Conservation (phyloP, 2,797 vertebrate genomes). For the Scleropages formosus region DNA sequence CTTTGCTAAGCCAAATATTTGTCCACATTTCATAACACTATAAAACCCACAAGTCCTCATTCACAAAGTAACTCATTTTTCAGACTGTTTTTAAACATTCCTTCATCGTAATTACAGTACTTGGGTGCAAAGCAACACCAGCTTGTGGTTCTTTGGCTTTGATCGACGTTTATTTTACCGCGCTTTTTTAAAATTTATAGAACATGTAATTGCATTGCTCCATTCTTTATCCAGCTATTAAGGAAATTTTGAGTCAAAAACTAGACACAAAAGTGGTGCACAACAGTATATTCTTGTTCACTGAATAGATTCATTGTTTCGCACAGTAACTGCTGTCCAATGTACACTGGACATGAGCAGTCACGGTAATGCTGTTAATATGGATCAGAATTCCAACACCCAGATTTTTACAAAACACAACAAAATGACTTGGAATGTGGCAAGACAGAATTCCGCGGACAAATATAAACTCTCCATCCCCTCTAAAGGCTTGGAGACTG, state of each 20-base stretch:
- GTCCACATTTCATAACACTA: background rate
- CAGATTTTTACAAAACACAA: constrained; percentile 52
- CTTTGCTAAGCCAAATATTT: constrained; percentile 8
- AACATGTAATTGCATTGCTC: constrained; percentile 45
- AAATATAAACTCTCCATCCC: constrained; percentile 37
- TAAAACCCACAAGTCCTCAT: background rate
- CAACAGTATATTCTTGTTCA: constrained; percentile 49
- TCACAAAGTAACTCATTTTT: background rate
- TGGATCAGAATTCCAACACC: constrained; percentile 49
- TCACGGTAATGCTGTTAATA: constrained; percentile 45
- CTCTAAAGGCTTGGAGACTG: constrained; percentile 30
- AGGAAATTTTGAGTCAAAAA: constrained; percentile 44
- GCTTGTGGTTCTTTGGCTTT: constrained; percentile 32
- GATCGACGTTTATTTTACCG: constrained; percentile 47
- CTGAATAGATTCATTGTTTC: constrained; percentile 52
- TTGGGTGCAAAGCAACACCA: constrained; percentile 37
- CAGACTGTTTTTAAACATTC: constrained; percentile 54
- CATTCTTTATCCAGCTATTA: constrained; percentile 41
- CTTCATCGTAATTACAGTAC: constrained; percentile 39
- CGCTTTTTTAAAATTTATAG: constrained; percentile 40
- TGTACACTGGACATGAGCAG: constrained; percentile 19
- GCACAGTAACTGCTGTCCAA: constrained; percentile 37
- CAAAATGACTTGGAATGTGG: constrained; percentile 44
- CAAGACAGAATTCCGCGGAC: constrained; percentile 45
- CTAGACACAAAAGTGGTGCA: constrained; percentile 41